Evolutionary conservation across 2,888 invertebrate species (phyloP).

Genomic region (Agrypnus murinus): DNA sequence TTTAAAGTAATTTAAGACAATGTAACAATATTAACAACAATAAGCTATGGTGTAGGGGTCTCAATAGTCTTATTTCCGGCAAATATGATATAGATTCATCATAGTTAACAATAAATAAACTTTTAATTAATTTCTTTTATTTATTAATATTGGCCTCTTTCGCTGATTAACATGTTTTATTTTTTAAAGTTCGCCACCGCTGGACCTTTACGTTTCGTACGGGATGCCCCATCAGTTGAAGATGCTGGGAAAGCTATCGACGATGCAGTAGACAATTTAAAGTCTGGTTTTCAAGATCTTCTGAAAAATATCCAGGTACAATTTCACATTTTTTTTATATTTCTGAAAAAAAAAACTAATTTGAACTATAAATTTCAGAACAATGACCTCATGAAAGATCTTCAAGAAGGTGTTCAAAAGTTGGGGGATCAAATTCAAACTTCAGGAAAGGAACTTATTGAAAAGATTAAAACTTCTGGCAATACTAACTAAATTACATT

Average conservation of each 20-base stretch:
- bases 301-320: slow-evolving; percentile 59
- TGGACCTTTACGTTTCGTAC: background rate
- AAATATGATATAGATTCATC: too few species aligned
- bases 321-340: too few species aligned
- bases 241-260: slow-evolving; percentile 58
- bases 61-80: too few species aligned
- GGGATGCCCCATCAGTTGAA: background rate
- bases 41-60: too few species aligned
- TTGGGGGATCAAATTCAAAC: slow-evolving; percentile 59
- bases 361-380: slow-evolving; percentile 50
- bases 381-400: slow-evolving; percentile 60
- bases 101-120: too few species aligned
- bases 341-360: too few species aligned
- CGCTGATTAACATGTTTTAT: background rate
- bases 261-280: slow-evolving; percentile 58
- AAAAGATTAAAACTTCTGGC: slow-evolving; percentile 47
- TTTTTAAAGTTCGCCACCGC: background rate
- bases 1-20: too few species aligned
- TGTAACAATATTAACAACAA: too few species aligned
- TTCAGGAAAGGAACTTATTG: slow-evolving; percentile 56
- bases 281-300: slow-evolving; percentile 58
- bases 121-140: too few species aligned
- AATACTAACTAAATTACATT: too few species aligned
- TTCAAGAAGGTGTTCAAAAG: slow-evolving; percentile 51
- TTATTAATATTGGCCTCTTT: too few species aligned